A percentile compares a stretch with the other conserved stretches of the same genome.
phyloP scores from a whole-genome alignment of 2,888 invertebrate genomes.

The Morpho deidamia region DNA sequence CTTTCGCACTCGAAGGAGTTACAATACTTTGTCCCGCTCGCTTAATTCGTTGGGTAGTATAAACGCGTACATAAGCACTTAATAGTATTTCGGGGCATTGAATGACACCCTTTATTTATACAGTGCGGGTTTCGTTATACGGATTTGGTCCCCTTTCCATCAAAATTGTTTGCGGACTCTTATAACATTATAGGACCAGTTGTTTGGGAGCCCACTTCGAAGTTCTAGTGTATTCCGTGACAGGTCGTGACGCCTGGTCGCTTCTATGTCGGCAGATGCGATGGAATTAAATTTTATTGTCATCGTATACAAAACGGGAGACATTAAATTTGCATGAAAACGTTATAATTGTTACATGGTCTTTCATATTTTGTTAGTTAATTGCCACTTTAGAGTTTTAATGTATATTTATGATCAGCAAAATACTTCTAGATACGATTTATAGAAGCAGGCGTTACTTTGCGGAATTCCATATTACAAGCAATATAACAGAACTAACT shows the following conservation, averaged over 20 bases:
- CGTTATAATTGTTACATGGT: conserved; percentile 62
- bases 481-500: too few relatives aligned
- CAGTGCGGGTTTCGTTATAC: conserved; percentile 49
- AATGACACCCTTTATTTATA: conserved; percentile 68
- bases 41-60: conserved; percentile 59
- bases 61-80: conserved; percentile 75
- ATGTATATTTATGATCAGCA: background rate
- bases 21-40: conserved; percentile 34
- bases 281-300: conserved; percentile 57
- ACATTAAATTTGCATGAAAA: conserved; percentile 65
- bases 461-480: too few relatives aligned
- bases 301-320: conserved; percentile 36
- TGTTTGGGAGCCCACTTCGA: conserved; percentile 29
- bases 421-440: too few relatives aligned
- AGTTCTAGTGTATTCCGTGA: conserved; percentile 21
- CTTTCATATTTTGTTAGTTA: conserved; percentile 28
- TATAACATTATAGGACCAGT: conserved; percentile 54
- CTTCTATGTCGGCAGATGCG: conserved; percentile 45
- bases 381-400: conserved; percentile 16
- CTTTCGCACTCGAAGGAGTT: conserved; percentile 32
- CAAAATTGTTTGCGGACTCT: conserved; percentile 67
- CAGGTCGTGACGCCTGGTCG: conserved; percentile 41
- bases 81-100: conserved; percentile 70
- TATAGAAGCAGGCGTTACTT: too few relatives aligned
- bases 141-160: conserved; percentile 50